Evolutionary conservation across 2,888 invertebrate genomes (phyloP).

Genomic region (Coenonympha glycerion): DNA sequence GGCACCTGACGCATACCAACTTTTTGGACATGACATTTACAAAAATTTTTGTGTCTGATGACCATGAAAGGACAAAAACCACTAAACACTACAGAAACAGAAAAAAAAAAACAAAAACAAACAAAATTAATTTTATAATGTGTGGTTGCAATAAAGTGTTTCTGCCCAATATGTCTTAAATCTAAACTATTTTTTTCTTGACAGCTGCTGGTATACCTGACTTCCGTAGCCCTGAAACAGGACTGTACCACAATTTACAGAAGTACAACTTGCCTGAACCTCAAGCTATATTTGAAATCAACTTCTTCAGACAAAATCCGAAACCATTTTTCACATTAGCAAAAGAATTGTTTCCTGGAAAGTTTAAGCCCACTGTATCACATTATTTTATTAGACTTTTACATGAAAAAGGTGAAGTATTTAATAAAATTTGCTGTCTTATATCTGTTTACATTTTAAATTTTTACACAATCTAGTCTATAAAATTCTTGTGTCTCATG

Average conservation of each 20-base stretch:
- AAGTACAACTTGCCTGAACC: slow-evolving; percentile 95
- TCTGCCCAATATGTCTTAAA: too few relatives aligned
- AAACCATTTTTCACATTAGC: slow-evolving; percentile 94
- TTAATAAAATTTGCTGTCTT: background rate
- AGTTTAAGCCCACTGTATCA: slow-evolving; percentile 89
- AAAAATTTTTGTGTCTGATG: too few relatives aligned
- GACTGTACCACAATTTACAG: slow-evolving; percentile 92
- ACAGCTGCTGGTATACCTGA: slow-evolving; percentile 97
- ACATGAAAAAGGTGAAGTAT: slow-evolving; percentile 81
- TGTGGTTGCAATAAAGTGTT: too few relatives aligned
- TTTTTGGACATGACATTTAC: too few relatives aligned
- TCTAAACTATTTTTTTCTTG: slow-evolving; percentile 34
- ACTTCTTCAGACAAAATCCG: slow-evolving; percentile 90
- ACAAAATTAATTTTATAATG: too few relatives aligned
- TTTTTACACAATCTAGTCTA: too few relatives aligned
- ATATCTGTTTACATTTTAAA: too few relatives aligned
- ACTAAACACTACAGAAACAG: too few relatives aligned
- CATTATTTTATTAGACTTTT: slow-evolving; percentile 94
- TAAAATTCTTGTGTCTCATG: too few relatives aligned
- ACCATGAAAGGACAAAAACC: too few relatives aligned
- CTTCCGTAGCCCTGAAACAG: slow-evolving; percentile 94
- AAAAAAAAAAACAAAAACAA: too few relatives aligned
- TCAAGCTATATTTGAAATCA: slow-evolving; percentile 93
- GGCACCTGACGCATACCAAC: too few relatives aligned
- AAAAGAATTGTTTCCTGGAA: slow-evolving; percentile 91